Evolutionary conservation across 2,888 invertebrate species (phyloP).

Genomic region (Tipula vernalis): DNA sequence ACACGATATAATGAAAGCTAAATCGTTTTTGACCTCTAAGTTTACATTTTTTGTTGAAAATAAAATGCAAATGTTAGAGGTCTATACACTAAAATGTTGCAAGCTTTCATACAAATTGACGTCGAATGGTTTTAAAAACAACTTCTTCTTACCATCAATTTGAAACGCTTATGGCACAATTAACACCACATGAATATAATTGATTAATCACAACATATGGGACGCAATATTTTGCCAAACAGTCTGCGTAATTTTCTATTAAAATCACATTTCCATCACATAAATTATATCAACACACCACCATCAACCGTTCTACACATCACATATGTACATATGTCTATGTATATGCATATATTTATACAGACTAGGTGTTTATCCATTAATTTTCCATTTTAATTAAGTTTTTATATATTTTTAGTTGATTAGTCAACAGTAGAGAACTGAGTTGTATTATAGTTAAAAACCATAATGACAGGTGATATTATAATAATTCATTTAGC

Average conservation of each 20-base stretch:
- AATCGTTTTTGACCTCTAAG: too few species aligned
- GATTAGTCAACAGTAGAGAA: neutral
- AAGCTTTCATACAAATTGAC: too few species aligned
- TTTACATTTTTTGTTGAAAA: too few species aligned
- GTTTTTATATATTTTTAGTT: neutral
- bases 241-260: neutral
- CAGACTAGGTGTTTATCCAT: neutral
- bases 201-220: neutral
- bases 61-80: too few species aligned
- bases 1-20: too few species aligned
- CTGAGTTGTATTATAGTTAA: neutral
- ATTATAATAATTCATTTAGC: constrained; percentile 4
- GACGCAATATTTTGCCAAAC: neutral
- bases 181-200: neutral
- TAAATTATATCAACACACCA: neutral
- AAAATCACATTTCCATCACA: constrained; percentile 4
- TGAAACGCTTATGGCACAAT: neutral
- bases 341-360: neutral
- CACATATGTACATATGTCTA: neutral
- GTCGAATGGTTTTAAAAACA: too few species aligned
- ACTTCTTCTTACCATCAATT: too few species aligned
- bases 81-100: too few species aligned
- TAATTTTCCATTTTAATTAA: neutral
- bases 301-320: neutral
- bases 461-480: constrained; percentile 4